phyloP scores from a whole-genome alignment of 2,113 vertebrate species.

The Oenanthe melanoleuca region DNA sequence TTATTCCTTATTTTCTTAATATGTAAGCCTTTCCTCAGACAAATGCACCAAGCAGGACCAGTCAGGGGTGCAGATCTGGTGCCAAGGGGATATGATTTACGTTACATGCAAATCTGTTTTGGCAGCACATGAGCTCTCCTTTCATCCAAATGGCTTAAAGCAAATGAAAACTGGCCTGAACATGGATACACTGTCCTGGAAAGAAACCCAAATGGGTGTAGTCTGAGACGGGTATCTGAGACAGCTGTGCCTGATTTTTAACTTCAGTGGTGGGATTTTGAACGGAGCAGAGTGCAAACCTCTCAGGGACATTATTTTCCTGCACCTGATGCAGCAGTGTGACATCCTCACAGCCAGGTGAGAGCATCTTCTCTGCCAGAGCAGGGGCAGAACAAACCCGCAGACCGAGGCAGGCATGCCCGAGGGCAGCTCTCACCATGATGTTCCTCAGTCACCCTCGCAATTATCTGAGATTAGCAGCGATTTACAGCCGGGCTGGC shows the following conservation, averaged over 20 bases:
- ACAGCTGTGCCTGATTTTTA: background rate
- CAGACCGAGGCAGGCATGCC: background rate
- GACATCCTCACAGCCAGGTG: background rate
- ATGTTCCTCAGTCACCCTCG: background rate
- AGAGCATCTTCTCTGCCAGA: background rate
- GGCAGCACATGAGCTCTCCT: background rate
- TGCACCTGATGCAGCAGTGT: background rate
- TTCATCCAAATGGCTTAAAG: conserved; percentile 38
- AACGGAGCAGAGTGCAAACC: background rate
- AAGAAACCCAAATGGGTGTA: conserved; percentile 9
- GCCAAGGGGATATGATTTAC: background rate
- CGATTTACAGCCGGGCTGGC: background rate
- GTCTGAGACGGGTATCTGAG: background rate
- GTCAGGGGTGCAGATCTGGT: background rate
- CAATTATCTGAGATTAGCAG: background rate
- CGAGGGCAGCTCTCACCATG: background rate
- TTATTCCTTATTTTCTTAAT: background rate
- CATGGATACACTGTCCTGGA: background rate
- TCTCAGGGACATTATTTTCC: background rate
- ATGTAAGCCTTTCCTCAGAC: background rate
- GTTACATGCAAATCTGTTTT: background rate
- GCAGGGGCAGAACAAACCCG: background rate
- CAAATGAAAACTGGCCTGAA: background rate
- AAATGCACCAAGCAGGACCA: background rate
- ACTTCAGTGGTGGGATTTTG: background rate